Evolutionary conservation across 2,888 invertebrate species (phyloP).

Genomic region (Morpho achilles): DNA sequence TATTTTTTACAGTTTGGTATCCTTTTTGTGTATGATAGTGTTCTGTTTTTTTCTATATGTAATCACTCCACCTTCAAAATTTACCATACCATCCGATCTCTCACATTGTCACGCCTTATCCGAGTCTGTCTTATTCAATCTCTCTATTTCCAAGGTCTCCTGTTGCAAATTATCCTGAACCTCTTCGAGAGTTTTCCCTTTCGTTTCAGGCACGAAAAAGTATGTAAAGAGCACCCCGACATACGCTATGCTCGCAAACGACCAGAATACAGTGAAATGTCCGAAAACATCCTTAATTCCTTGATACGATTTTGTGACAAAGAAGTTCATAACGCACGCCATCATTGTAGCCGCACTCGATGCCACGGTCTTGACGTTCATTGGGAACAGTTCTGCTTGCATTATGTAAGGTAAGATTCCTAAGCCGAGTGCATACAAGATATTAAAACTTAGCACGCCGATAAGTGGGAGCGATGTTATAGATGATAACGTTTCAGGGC

Average conservation of each 20-base stretch:
- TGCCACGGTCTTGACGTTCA: conserved; percentile 80
- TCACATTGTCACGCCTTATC: neutral
- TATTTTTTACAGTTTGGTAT: no score
- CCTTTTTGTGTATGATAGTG: no score
- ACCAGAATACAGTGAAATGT: conserved; percentile 79
- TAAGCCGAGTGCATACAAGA: conserved; percentile 80
- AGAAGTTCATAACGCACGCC: conserved; percentile 77
- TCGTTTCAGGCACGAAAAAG: conserved; percentile 81
- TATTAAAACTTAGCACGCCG: conserved; percentile 77
- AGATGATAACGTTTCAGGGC: conserved; percentile 47
- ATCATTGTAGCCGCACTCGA: conserved; percentile 78
- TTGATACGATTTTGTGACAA: conserved; percentile 80
- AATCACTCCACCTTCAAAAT: no score
- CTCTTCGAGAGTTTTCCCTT: conserved; percentile 80
- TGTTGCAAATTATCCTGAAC: conserved; percentile 77
- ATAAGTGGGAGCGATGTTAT: conserved; percentile 74
- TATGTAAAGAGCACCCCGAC: conserved; percentile 78
- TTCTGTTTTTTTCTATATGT: no score
- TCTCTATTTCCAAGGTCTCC: conserved; percentile 41
- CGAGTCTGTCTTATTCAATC: conserved; percentile 25
- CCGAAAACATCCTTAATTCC: conserved; percentile 76
- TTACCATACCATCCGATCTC: no score
- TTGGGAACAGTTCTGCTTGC: conserved; percentile 82
- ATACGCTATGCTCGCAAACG: conserved; percentile 76
- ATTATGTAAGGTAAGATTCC: conserved; percentile 81